Percentiles rank a stretch among this genome's conserved stretches.
Conservation (phyloP, 1,140 invertebrate genomes). For the Papilio polytes region DNA sequence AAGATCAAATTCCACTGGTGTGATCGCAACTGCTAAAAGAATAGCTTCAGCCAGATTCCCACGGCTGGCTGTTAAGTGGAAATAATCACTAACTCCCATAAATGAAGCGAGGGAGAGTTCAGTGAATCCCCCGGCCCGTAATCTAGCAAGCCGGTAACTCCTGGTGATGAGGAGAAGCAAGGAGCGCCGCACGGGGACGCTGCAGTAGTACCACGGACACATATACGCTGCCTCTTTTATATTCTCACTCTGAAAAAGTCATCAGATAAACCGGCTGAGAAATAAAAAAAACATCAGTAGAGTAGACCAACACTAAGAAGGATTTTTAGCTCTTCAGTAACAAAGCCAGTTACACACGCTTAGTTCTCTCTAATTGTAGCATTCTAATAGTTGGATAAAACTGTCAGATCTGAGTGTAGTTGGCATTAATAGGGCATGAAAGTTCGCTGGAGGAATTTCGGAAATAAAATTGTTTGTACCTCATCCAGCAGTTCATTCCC, state of each 20-base stretch:
- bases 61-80: neutral
- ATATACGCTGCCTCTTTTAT: constrained; percentile 72
- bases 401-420: too few species aligned
- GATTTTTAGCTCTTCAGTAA: too few species aligned
- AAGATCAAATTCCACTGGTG: too few species aligned
- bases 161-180: constrained; percentile 79
- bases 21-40: too few species aligned
- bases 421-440: too few species aligned
- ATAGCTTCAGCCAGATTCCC: neutral
- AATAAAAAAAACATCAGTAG: too few species aligned
- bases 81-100: constrained; percentile 64
- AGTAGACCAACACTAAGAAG: too few species aligned
- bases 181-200: constrained; percentile 61
- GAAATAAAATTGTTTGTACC: constrained; percentile 49
- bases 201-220: constrained; percentile 76
- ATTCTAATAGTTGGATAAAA: too few species aligned
- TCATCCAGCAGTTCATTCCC: constrained; percentile 80
- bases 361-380: too few species aligned
- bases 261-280: too few species aligned
- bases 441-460: too few species aligned
- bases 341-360: too few species aligned
- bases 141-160: constrained; percentile 60
- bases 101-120: constrained; percentile 77
- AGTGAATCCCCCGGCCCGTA: constrained; percentile 81
- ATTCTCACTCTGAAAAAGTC: constrained; percentile 64